These are phyloP conservation scores for Meda fulgida DNA, from an alignment of 2,797 vertebrate species.

Conservation along the genomic window DNA sequence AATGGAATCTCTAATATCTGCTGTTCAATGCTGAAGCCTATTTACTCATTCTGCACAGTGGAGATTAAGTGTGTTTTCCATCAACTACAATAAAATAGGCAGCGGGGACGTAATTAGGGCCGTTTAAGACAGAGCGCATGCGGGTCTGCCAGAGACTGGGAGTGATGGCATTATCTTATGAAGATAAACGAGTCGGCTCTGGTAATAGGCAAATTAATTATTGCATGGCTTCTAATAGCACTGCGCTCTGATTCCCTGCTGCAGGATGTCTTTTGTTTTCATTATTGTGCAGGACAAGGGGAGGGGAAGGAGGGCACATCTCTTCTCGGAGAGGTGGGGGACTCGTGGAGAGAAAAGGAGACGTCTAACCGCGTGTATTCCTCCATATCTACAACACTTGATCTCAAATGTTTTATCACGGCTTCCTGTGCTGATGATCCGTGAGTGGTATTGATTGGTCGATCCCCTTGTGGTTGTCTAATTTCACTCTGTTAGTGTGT, in stretches of 20 bases:
- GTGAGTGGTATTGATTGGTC: conserved; percentile 27
- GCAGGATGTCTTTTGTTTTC: conserved; percentile 69
- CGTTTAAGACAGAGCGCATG: conserved; percentile 61
- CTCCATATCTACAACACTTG: conserved; percentile 42
- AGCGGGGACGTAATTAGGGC: conserved; percentile 67
- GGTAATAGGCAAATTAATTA: conserved; percentile 80
- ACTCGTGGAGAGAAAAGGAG: conserved; percentile 7
- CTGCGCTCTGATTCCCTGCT: conserved; percentile 66
- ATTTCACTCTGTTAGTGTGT: not conserved
- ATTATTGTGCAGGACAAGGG: conserved; percentile 62
- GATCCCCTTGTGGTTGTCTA: conserved; percentile 21
- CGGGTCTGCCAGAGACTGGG: conserved; percentile 72
- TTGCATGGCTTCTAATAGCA: conserved; percentile 75
- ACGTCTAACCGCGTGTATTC: conserved; percentile 18
- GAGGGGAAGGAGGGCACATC: conserved; percentile 43
- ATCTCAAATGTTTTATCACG: conserved; percentile 32
- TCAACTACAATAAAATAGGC: conserved; percentile 68
- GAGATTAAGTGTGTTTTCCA: conserved; percentile 71
- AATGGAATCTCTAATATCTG: conserved; percentile 67
- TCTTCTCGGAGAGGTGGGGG: conserved; percentile 36
- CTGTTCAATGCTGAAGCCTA: conserved; percentile 61
- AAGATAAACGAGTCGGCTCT: conserved; percentile 73
- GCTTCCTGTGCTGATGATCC: conserved; percentile 34
- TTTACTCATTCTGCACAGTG: conserved; percentile 66
- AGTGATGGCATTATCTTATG: conserved; percentile 75